Conservation (phyloP, 53 echinoderm and acorn worm genomes). For the Echinometra lucunter region DNA sequence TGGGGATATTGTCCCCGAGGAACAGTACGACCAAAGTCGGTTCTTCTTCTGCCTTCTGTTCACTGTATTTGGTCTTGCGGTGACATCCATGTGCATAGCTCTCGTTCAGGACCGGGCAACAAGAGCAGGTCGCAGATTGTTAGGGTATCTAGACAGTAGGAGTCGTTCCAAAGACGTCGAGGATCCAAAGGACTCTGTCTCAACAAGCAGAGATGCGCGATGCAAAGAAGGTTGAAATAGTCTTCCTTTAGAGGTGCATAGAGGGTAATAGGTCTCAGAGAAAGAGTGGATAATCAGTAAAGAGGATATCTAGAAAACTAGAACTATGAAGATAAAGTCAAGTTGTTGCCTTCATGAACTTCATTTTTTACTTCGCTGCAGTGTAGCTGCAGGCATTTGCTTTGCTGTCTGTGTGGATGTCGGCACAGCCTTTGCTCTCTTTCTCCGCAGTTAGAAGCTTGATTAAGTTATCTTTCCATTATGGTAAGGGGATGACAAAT, state of each 20-base stretch:
- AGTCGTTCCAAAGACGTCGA: background rate
- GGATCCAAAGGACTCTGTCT: background rate
- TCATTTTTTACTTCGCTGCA: background rate
- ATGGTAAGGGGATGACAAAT: background rate
- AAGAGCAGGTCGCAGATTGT: conserved; percentile 29
- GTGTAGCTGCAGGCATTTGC: background rate
- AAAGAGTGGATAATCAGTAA: background rate
- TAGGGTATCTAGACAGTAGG: conserved; percentile 24
- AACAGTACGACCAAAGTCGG: conserved; percentile 68
- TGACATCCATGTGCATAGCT: conserved; percentile 91
- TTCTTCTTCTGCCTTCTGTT: conserved; percentile 86
- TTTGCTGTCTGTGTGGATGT: background rate
- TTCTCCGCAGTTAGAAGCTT: background rate
- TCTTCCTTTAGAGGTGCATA: background rate
- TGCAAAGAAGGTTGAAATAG: conserved; percentile 22
- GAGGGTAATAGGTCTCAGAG: background rate
- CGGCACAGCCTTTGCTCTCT: background rate
- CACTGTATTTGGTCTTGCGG: conserved; percentile 82
- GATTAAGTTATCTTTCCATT: background rate
- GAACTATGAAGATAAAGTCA: background rate
- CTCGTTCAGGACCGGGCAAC: conserved; percentile 78
- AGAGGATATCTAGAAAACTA: background rate
- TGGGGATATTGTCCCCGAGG: conserved; percentile 81
- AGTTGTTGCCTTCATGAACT: background rate
- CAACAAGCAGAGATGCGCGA: background rate